These are phyloP conservation scores for Cryptomyrus ogoouensis DNA, from an alignment of 2,113 vertebrate genomes.

Conservation along the genomic window DNA sequence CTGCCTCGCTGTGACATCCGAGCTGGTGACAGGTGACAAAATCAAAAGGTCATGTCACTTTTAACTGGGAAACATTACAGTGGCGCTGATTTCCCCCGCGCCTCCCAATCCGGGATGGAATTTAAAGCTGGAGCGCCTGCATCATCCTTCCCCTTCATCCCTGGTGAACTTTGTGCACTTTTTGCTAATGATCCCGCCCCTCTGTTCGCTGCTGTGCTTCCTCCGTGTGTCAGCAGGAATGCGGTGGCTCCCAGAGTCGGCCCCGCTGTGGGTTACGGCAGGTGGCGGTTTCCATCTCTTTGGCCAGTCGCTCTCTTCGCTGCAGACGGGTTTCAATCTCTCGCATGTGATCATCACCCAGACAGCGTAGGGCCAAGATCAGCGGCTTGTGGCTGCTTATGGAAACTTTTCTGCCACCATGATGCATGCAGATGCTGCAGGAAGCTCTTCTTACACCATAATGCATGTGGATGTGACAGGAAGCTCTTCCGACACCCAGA, in stretches of 20 bases:
- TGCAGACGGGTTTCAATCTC: background rate
- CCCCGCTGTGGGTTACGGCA: background rate
- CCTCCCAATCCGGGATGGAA: slow-evolving; percentile 43
- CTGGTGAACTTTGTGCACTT: slow-evolving; percentile 61
- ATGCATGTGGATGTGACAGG: no score
- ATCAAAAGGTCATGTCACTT: slow-evolving; percentile 97
- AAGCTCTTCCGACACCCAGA: no score
- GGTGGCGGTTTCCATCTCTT: background rate
- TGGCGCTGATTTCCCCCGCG: slow-evolving; percentile 91
- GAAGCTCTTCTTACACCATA: no score
- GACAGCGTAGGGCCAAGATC: background rate
- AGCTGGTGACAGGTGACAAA: slow-evolving; percentile 90
- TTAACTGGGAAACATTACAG: slow-evolving; percentile 89
- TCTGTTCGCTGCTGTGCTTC: background rate
- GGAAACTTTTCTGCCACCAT: background rate
- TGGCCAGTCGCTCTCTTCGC: background rate
- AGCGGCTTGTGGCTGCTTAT: background rate
- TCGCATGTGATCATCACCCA: background rate
- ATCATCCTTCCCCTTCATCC: slow-evolving; percentile 50
- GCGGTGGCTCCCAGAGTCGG: background rate
- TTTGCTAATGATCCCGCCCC: slow-evolving; percentile 51
- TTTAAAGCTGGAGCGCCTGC: slow-evolving; percentile 59
- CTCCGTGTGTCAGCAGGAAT: slow-evolving; percentile 5
- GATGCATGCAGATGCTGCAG: no score
- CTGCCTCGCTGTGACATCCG: slow-evolving; percentile 59